These are phyloP conservation scores for Nymphalis polychloros DNA, from an alignment of 2,888 invertebrate species.

Conservation along the genomic window DNA sequence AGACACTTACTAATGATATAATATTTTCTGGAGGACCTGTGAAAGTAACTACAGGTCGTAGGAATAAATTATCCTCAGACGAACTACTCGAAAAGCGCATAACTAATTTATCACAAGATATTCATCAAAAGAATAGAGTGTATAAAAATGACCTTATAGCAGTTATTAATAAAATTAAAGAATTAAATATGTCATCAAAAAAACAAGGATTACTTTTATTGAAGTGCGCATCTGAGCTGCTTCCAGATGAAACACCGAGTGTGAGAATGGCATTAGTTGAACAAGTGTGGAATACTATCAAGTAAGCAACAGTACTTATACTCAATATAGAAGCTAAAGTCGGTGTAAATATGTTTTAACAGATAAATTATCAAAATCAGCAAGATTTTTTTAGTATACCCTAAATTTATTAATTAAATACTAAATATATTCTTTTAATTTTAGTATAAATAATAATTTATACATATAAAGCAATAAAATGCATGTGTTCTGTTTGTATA, in stretches of 20 bases:
- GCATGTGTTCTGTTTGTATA: too few species aligned
- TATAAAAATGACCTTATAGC: conserved; percentile 71
- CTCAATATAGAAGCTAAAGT: not conserved
- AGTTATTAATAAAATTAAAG: conserved; percentile 63
- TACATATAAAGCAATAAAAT: too few species aligned
- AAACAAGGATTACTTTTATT: conserved; percentile 77
- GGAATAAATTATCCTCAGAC: conserved; percentile 45
- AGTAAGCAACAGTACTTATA: conserved; percentile 50
- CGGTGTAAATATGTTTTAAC: too few species aligned
- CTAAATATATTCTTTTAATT: too few species aligned
- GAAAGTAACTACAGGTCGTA: conserved; percentile 19
- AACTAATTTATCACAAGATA: conserved; percentile 63
- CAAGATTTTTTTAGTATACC: too few species aligned
- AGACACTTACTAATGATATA: conserved; percentile 30
- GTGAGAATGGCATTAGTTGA: conserved; percentile 75
- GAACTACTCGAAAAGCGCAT: conserved; percentile 68
- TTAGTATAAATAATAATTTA: too few species aligned
- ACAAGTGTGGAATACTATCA: conserved; percentile 79
- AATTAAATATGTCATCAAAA: conserved; percentile 65
- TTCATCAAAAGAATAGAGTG: conserved; percentile 70
- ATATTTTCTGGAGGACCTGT: conserved; percentile 29
- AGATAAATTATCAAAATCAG: too few species aligned
- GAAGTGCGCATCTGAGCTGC: conserved; percentile 78
- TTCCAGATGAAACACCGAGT: conserved; percentile 74
- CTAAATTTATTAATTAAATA: too few species aligned